These are phyloP conservation scores for Torymus tubicola DNA, from an alignment of 2,888 invertebrate species.

Conservation along the genomic window DNA sequence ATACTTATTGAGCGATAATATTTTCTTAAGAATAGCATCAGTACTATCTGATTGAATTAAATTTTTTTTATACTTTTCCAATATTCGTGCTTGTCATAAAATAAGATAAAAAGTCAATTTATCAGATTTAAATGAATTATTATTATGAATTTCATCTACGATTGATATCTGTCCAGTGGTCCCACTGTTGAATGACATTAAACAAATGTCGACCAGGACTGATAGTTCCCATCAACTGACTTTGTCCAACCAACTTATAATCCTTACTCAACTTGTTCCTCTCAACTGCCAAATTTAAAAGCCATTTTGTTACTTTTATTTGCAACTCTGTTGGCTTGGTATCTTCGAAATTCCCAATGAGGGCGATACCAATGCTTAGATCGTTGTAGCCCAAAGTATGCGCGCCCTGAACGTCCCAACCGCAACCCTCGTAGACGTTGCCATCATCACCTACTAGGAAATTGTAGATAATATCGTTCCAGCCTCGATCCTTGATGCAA, in stretches of 20 bases:
- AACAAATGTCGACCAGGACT: constrained; percentile 50
- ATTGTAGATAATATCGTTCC: constrained; percentile 80
- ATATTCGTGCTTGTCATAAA: background rate
- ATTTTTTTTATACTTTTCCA: too few species aligned
- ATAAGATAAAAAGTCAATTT: background rate
- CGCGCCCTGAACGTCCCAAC: constrained; percentile 85
- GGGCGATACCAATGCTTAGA: constrained; percentile 83
- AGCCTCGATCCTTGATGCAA: constrained; percentile 81
- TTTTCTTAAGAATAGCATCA: too few species aligned
- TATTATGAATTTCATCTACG: background rate
- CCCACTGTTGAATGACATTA: constrained; percentile 39
- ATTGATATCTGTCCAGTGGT: constrained; percentile 36
- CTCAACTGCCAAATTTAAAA: constrained; percentile 82
- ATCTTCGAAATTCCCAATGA: constrained; percentile 84
- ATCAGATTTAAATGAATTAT: background rate
- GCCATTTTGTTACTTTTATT: constrained; percentile 80
- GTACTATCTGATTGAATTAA: too few species aligned
- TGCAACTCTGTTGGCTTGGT: constrained; percentile 66
- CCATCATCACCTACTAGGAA: constrained; percentile 90
- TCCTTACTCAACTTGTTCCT: constrained; percentile 80
- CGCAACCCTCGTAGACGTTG: constrained; percentile 84
- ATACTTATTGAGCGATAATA: too few species aligned
- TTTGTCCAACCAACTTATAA: constrained; percentile 83
- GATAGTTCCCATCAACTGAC: constrained; percentile 81
- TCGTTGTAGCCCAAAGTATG: constrained; percentile 82